Evolutionary conservation across 2,888 invertebrate species (phyloP).

Genomic region (Geophilus truncorum): DNA sequence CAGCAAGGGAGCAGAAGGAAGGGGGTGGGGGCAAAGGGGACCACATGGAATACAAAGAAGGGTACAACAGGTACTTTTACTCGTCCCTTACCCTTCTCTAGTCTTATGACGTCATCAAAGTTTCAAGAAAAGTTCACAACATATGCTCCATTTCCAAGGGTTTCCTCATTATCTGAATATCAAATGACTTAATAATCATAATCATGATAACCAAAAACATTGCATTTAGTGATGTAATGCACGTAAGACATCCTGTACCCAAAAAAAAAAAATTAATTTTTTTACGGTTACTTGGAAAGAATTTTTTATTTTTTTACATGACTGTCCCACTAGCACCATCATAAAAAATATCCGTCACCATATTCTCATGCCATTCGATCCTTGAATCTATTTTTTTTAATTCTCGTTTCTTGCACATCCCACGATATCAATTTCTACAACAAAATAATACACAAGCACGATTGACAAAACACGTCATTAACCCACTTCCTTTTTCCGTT

Average conservation of each 20-base stretch:
- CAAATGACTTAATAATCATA: not conserved
- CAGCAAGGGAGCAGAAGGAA: constrained; percentile 5
- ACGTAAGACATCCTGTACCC: not conserved
- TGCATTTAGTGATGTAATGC: not conserved
- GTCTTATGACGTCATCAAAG: not conserved
- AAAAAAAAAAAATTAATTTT: not conserved
- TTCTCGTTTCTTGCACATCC: not conserved
- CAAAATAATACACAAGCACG: not conserved
- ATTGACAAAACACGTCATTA: not conserved
- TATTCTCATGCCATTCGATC: not conserved
- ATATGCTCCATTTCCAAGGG: not conserved
- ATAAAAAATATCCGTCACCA: not conserved
- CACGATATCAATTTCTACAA: not conserved
- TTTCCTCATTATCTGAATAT: not conserved
- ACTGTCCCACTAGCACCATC: not conserved
- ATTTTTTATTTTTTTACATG: not conserved
- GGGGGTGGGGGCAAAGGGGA: not conserved
- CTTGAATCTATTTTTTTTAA: not conserved
- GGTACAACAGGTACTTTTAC: constrained; percentile 24
- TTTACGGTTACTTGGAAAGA: not conserved
- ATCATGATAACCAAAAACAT: not conserved
- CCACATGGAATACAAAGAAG: constrained; percentile 8
- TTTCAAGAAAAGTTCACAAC: not conserved
- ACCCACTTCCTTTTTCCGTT: constrained; percentile 25
- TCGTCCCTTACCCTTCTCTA: not conserved